Evolutionary conservation across 2,888 invertebrate genomes (phyloP).

Genomic region (Rhimphoctona megacephalus): DNA sequence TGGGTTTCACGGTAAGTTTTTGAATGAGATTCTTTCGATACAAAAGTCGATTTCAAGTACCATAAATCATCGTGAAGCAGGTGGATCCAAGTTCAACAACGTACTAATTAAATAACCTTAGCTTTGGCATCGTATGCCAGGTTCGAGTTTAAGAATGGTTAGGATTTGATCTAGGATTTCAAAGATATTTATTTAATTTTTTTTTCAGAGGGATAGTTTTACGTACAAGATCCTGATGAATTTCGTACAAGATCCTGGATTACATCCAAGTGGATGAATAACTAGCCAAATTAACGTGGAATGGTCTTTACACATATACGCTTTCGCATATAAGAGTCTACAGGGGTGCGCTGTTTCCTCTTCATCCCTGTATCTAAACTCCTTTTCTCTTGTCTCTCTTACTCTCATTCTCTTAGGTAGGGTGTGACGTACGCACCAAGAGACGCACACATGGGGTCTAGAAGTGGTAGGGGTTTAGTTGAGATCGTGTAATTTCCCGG

Average conservation of each 20-base stretch:
- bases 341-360: conserved; percentile 74
- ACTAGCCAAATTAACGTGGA: background rate
- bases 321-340: conserved; percentile 70
- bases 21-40: background rate
- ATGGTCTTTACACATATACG: conserved; percentile 45
- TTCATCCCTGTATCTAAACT: conserved; percentile 65
- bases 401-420: conserved; percentile 71
- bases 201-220: background rate
- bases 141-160: background rate
- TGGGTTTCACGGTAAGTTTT: background rate
- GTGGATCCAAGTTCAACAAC: background rate
- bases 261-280: background rate
- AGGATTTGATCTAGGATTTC: background rate
- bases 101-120: background rate
- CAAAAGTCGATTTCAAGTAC: background rate
- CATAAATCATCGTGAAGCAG: background rate
- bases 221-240: too few species aligned
- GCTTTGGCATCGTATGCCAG: background rate
- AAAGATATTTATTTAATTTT: background rate
- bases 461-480: conserved; percentile 64
- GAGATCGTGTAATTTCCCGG: conserved; percentile 81
- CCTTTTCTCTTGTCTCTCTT: conserved; percentile 28
- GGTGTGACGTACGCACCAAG: conserved; percentile 70
- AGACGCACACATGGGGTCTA: conserved; percentile 56
- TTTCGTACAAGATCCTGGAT: background rate